Evolutionary conservation across 2,113 vertebrate species (phyloP).

Genomic region (Desmodus rotundus): DNA sequence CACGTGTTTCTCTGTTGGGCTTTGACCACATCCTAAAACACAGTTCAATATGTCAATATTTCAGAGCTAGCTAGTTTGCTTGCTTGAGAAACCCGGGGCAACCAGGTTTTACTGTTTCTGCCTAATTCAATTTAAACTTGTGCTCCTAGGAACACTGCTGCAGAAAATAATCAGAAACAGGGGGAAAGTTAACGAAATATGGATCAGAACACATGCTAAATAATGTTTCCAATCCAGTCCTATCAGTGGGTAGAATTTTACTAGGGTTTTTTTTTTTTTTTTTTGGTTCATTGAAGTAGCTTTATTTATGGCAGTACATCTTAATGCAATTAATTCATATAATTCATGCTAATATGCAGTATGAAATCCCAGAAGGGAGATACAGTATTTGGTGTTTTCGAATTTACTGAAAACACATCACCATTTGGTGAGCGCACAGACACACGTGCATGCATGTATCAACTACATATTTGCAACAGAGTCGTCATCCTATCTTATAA

Average conservation of each 20-base stretch:
- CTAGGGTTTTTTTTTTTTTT: background rate
- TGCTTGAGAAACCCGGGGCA: background rate
- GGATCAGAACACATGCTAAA: background rate
- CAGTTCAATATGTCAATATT: background rate
- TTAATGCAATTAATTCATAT: background rate
- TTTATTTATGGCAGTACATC: background rate
- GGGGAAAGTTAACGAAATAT: background rate
- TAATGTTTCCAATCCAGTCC: background rate
- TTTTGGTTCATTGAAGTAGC: background rate
- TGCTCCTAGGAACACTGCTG: background rate
- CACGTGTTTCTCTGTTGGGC: background rate
- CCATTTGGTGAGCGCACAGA: background rate
- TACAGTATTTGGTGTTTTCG: background rate
- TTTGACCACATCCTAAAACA: conserved; percentile 69
- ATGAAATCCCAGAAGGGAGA: background rate
- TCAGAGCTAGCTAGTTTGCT: background rate
- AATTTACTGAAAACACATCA: background rate
- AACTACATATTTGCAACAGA: background rate
- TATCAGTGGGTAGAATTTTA: background rate
- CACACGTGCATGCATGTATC: background rate
- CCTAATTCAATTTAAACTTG: background rate
- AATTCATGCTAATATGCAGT: background rate
- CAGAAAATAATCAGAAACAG: background rate
- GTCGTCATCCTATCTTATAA: background rate
- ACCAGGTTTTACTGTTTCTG: background rate